phyloP scores from a whole-genome alignment of 2,888 invertebrate species.

The Apotomis capreana region DNA sequence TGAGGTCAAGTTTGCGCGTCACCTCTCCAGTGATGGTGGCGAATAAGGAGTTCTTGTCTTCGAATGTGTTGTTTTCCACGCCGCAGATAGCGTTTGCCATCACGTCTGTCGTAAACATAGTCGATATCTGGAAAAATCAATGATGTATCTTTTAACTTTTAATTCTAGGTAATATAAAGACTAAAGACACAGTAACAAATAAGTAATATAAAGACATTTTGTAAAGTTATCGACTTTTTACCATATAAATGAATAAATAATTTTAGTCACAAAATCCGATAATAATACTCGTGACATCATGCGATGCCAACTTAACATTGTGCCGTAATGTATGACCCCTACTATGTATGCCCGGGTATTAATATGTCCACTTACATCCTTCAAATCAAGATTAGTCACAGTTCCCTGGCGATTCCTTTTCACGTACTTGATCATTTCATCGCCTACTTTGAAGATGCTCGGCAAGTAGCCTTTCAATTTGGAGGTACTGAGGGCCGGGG shows the following conservation, averaged over 20 bases:
- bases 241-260: too few relatives aligned
- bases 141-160: too few relatives aligned
- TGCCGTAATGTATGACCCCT: too few relatives aligned
- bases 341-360: too few relatives aligned
- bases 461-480: conserved; percentile 45
- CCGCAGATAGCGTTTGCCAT: conserved; percentile 46
- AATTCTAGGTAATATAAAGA: too few relatives aligned
- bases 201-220: too few relatives aligned
- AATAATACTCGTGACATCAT: too few relatives aligned
- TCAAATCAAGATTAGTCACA: conserved; percentile 30
- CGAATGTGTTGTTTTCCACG: conserved; percentile 45
- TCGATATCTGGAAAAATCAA: conserved; percentile 40
- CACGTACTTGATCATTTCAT: conserved; percentile 40
- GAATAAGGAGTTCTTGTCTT: conserved; percentile 43
- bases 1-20: conserved; percentile 28
- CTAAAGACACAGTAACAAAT: too few relatives aligned
- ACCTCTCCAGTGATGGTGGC: conserved; percentile 42
- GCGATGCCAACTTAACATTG: too few relatives aligned
- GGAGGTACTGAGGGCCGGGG: conserved; percentile 48
- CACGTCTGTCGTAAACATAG: conserved; percentile 47
- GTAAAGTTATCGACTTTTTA: too few relatives aligned
- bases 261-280: too few relatives aligned
- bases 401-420: conserved; percentile 3
- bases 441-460: conserved; percentile 36
- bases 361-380: conserved; percentile 37